A percentile compares a stretch with the other conserved stretches of the same genome.
Evolutionary conservation across 2,113 vertebrate species (phyloP).

Genomic region (Mastomys coucha): DNA sequence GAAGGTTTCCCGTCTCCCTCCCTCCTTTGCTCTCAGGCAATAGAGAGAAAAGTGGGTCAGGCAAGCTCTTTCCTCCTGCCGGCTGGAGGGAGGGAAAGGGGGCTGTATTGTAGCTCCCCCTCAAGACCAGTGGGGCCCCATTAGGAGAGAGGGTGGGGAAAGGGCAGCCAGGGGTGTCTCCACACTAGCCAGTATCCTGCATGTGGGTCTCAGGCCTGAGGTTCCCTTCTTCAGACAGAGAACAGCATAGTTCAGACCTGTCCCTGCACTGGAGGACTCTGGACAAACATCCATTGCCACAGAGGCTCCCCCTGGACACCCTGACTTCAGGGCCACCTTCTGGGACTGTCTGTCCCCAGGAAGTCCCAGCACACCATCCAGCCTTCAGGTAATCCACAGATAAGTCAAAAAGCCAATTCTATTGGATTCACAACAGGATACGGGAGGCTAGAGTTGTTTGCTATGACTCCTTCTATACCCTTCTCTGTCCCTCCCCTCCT

Average conservation of each 20-base stretch:
- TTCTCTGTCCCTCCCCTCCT: background rate
- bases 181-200: background rate
- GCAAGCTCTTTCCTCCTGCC: conserved; percentile 76
- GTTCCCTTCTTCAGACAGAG: background rate
- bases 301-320: background rate
- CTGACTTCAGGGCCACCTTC: background rate
- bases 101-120: conserved; percentile 72
- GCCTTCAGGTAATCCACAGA: conserved; percentile 58
- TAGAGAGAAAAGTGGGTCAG: conserved; percentile 83
- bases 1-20: conserved; percentile 66
- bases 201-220: background rate
- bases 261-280: accelerated
- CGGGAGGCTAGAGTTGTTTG: background rate
- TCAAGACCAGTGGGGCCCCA: conserved; percentile 58
- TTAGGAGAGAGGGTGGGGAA: background rate
- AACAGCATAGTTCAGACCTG: background rate
- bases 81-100: conserved; percentile 71
- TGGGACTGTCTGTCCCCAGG: background rate
- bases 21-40: conserved; percentile 73
- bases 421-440: conserved; percentile 10
- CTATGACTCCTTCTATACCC: conserved; percentile 4
- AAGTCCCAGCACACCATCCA: background rate
- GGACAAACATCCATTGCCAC: accelerated
- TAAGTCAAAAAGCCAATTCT: conserved; percentile 71
- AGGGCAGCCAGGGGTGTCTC: background rate